Evolutionary conservation across 2,888 invertebrate species (phyloP).

Genomic region (Alloplasta piceator): DNA sequence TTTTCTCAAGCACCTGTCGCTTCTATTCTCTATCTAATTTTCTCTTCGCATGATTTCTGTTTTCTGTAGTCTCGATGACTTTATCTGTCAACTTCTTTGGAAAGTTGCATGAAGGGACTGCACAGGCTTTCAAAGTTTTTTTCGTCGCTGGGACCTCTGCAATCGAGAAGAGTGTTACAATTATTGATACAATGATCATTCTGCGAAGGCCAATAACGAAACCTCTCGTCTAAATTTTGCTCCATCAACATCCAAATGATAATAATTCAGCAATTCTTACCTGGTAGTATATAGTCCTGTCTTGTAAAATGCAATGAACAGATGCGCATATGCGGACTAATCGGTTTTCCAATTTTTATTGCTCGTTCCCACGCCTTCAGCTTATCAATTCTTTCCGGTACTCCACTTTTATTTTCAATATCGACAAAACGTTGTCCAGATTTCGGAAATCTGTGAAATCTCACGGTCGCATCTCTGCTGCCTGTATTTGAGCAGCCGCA

Average conservation of each 20-base stretch:
- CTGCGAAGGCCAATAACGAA: neutral
- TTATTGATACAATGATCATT: neutral
- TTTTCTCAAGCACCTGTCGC: slow-evolving; percentile 3
- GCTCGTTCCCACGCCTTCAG: slow-evolving; percentile 37
- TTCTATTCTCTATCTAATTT: neutral
- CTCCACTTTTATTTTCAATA: slow-evolving; percentile 31
- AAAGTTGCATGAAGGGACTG: slow-evolving; percentile 46
- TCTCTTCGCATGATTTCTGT: neutral
- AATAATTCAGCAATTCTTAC: slow-evolving; percentile 33
- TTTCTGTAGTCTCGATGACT: slow-evolving; percentile 5
- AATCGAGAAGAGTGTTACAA: neutral
- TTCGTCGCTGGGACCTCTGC: slow-evolving; percentile 12
- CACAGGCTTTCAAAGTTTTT: slow-evolving; percentile 32
- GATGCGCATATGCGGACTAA: slow-evolving; percentile 30
- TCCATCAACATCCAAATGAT: neutral
- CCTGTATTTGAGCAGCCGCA: neutral
- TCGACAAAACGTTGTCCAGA: slow-evolving; percentile 21
- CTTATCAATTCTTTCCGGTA: slow-evolving; percentile 35
- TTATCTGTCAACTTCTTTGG: slow-evolving; percentile 30
- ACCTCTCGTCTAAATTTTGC: neutral
- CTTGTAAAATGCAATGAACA: slow-evolving; percentile 50
- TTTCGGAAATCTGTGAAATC: slow-evolving; percentile 51
- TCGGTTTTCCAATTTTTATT: slow-evolving; percentile 31
- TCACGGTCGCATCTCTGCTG: neutral
- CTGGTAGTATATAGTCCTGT: slow-evolving; percentile 39